Evolutionary conservation across 2,888 invertebrate genomes (phyloP), one percentile per base, ranked within the genome.

Genomic region (Muschampia plurimacula): DNA sequence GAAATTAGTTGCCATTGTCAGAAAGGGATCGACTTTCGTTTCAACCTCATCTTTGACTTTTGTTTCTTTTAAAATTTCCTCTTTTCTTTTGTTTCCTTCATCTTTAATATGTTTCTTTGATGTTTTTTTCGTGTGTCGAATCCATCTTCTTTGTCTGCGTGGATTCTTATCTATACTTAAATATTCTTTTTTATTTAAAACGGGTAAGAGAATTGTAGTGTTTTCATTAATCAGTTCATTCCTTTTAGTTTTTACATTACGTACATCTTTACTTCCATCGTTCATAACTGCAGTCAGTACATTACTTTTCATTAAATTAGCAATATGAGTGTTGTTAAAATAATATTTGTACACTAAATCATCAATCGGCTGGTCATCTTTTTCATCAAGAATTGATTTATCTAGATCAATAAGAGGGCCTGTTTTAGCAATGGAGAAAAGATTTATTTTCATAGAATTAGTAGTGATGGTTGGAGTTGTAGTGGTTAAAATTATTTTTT

Each of bases 281-380:
- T 80, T 76, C 10, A 85, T 76, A 9, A 87, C 83, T 10, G 83
- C 83, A 0, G 85, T 79, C 3, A 93, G 63, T 32, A 92, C 79
- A 74, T 91, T 89, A 28, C 79, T 89, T 74, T 85, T 92, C 86
- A 93, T 91, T 4, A 92, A 62, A 41, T 82, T 88, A 66, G 93
- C 92, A 28, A 93, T 90, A 22, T 90, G 91, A 0, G 93, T 93
- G 49, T 94, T 93, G 72, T 94, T 93, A 46, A 94, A 94, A 67
- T 93, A 94, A 69, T 89, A 92, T 85, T 93, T 93, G 78, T 92
- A 93, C 4, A 94, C 87, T 74, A 94, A 84, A 74, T 93, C 93
- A 36, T 94, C 93, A 0, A 93, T 87, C 0, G 87, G 79, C 57
- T 89, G 84, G 1, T 88, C 81, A 60, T 94, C 92, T 84, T 90